These are phyloP conservation scores for Lymantria dispar DNA, from an alignment of 2,888 invertebrate species.

Conservation along the genomic window DNA sequence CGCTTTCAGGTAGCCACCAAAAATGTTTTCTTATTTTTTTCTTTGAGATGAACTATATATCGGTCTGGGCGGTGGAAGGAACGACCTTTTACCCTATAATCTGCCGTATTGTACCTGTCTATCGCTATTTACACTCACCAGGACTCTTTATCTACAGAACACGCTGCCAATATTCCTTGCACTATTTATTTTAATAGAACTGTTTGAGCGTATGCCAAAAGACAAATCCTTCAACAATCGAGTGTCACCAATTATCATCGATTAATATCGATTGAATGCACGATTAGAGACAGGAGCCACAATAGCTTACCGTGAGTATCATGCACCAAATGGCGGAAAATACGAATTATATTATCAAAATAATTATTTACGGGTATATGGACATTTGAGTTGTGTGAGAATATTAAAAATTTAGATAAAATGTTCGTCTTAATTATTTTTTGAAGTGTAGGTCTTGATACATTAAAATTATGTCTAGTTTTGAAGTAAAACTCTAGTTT, in stretches of 20 bases:
- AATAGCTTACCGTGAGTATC: conserved; percentile 27
- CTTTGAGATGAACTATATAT: too few species aligned
- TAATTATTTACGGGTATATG: conserved; percentile 41
- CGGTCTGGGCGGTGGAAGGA: too few species aligned
- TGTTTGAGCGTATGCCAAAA: conserved; percentile 17
- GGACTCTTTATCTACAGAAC: not conserved
- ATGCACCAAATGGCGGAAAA: conserved; percentile 50
- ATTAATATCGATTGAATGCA: conserved; percentile 46
- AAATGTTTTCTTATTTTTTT: too few species aligned
- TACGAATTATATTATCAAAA: conserved; percentile 56
- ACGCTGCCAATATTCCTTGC: conserved; percentile 8
- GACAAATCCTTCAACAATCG: conserved; percentile 39
- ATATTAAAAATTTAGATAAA: not conserved
- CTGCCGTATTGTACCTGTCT: too few species aligned
- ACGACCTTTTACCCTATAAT: too few species aligned
- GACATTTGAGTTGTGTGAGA: conserved; percentile 5
- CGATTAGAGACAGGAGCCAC: conserved; percentile 37
- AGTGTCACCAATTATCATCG: conserved; percentile 46
- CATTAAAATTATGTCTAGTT: too few species aligned
- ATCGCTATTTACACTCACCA: too few species aligned
- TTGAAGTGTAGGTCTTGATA: too few species aligned
- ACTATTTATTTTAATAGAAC: conserved; percentile 9
- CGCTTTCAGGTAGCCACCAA: too few species aligned
- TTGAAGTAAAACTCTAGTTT: too few species aligned
- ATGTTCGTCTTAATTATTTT: too few species aligned